Base-by-base conservation (phyloP, 2,113 vertebrate genomes). In the Forbesichthys agassizii region DNA sequence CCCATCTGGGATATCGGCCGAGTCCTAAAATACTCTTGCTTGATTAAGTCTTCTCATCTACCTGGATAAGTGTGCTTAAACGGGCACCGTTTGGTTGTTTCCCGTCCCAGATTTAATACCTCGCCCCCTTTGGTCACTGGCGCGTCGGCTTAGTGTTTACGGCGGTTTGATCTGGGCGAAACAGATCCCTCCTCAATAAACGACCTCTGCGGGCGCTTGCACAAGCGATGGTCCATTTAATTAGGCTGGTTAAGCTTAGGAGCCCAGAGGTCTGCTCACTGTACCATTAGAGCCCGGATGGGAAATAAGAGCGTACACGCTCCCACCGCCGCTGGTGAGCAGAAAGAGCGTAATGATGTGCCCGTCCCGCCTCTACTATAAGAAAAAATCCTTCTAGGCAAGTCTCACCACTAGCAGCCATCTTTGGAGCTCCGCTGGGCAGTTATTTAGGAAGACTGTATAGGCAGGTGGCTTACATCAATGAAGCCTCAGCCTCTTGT, bases 1-100 rank as follows among this genome's bases (percentile, higher is more conserved):
- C 76, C 83, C 83, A 77, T 83, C 80, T 84, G 88, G 87, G 89
- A 90, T 77, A 75, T 77, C 79, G 77, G 73, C 71, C 66, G 55
- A 74, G 73, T 89, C 88, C 79, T 84, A 82, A 88, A 91, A 88
- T 91, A 89, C 77, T 79, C 68, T 58, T 64, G 72, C 79, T 89
- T 90, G 90, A 89, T 88, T 90, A 87, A 87, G 86, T 88, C 87
- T 78, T 78, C 78, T 83, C 81, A 82, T 86, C 74, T 85, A 88
- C 85, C 88, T 89, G 89, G 80, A 84, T 85, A 83, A 75, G 76
- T 87, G 86, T 86, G 84, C 75, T 87, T 82, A 84, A 87, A 85
- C 78, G 71, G 78, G 80, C 77, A 79, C 51, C 64, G 74, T 73
- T 82, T 77, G 75, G 83, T 86, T 89, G 77, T 84, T 85, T 88